Evolutionary conservation across 2,888 invertebrate species (phyloP).

Genomic region (Coleophora flavipennella): DNA sequence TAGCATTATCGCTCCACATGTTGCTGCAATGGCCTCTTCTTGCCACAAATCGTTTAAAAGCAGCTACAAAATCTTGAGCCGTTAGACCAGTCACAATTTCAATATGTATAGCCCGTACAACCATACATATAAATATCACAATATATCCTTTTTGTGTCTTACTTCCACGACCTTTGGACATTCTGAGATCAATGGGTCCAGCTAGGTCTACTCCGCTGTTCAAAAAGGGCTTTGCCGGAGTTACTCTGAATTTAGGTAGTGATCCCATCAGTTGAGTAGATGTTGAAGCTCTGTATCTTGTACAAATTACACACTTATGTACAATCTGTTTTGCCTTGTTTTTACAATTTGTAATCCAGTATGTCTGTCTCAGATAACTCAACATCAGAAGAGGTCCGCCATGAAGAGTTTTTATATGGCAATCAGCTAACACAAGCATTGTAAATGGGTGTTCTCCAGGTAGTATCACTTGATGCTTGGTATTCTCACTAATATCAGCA

Average conservation of each 20-base stretch:
- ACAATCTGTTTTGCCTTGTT: background rate
- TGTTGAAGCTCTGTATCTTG: background rate
- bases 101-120: background rate
- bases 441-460: background rate
- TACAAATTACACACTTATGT: background rate
- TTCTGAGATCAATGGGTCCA: constrained; percentile 8
- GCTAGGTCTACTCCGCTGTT: no score
- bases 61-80: background rate
- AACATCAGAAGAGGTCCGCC: constrained; percentile 9
- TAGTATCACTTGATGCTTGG: constrained; percentile 9
- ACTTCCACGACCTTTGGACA: constrained; percentile 6
- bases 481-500: background rate
- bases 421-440: background rate
- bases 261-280: constrained; percentile 9
- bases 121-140: no score
- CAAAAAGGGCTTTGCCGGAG: constrained; percentile 6
- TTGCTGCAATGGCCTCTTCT: background rate
- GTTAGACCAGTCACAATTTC: background rate
- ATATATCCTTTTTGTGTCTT: constrained; percentile 4
- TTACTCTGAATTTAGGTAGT: constrained; percentile 7
- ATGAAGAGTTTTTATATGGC: constrained; percentile 1
- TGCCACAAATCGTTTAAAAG: background rate
- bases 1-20: constrained; percentile 1
- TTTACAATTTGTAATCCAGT: constrained; percentile 9
- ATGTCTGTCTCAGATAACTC: constrained; percentile 5